These are phyloP conservation scores for Planococcus citri DNA, from an alignment of 1,140 invertebrate genomes.

Conservation along the genomic window DNA sequence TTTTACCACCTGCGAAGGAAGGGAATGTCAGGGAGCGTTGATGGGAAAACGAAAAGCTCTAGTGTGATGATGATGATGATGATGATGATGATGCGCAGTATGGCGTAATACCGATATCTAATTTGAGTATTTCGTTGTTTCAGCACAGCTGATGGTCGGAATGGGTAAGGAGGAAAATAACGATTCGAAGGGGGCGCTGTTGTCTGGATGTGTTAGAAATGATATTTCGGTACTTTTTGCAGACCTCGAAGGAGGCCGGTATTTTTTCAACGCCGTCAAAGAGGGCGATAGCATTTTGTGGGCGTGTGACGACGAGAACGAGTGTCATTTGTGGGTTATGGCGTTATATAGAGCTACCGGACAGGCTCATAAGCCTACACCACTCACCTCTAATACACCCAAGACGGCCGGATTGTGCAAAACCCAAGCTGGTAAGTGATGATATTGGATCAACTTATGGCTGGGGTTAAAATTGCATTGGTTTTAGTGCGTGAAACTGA, in stretches of 20 bases:
- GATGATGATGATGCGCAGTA: no score
- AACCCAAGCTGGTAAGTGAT: slow-evolving; percentile 62
- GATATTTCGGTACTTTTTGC: slow-evolving; percentile 25
- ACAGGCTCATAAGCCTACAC: slow-evolving; percentile 95
- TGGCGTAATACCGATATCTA: not conserved
- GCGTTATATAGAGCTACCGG: slow-evolving; percentile 97
- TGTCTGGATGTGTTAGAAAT: not conserved
- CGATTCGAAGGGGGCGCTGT: not conserved
- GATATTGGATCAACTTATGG: slow-evolving; percentile 1
- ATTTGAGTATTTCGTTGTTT: slow-evolving; percentile 33
- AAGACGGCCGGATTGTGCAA: slow-evolving; percentile 77
- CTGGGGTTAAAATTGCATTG: not conserved
- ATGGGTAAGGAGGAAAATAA: slow-evolving; percentile 43
- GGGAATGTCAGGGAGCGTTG: not conserved
- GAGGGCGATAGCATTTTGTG: slow-evolving; percentile 95
- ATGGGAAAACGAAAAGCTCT: no score
- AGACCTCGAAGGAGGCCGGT: slow-evolving; percentile 77
- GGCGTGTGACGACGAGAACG: slow-evolving; percentile 96
- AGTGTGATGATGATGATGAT: no score
- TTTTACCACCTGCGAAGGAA: not conserved
- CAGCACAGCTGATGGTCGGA: slow-evolving; percentile 80
- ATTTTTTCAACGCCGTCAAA: slow-evolving; percentile 95
- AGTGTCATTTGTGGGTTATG: slow-evolving; percentile 97
- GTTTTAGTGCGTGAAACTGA: no score
- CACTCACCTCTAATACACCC: slow-evolving; percentile 70